Evolutionary conservation across 2,888 invertebrate genomes (phyloP), one percentile per base, ranked within the genome.

Genomic region (Xanthorhoe designata): DNA sequence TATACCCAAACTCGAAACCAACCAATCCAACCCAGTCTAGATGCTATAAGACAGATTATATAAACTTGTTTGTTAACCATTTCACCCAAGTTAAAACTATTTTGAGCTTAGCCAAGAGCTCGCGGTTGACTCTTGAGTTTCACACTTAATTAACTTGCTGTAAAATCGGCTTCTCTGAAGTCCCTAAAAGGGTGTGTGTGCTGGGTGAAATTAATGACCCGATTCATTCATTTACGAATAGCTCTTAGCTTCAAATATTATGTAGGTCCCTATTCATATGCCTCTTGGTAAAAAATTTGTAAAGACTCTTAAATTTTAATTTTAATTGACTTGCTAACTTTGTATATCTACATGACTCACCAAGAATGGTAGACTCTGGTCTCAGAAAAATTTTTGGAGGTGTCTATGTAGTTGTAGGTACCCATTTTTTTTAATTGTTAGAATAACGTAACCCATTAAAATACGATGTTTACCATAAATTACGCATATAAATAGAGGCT

Each of bases 71-170:
- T 29, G 54, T 56, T 61, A 63, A 64, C 63, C 66, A 64, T 61
- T 61, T 58, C 64, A 64, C 64, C 54, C 63, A 49, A 63, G 70
- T 72, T 68, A 74, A 24, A 72, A 63, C 72, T 70, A 72, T 69
- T 70, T 65, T 24, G 55, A 66, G 70, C 65, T 66, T 42, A 66
- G 61, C 60, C 61, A 68, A 67, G 70, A 71, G 55, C 67, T 68
- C 62, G 59, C 47, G 68, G 62, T 66, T 71, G 68, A 70, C 70
- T 72, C 69, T 69, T 69, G 67, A 72, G 65, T 60, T 69, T 71
- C 67, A 72, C 70, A 72, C 71, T 71, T 71, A 74, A 74, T 74
- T 74, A 74, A 72, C 66, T 68, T 61, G 50, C 58, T 64, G 72
- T 72, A 67, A 72, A 72, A 67, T 66, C 64, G 69, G 58, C 59